Conservation (phyloP, 2,797 vertebrate species). For the Philypnodon macrostomus region DNA sequence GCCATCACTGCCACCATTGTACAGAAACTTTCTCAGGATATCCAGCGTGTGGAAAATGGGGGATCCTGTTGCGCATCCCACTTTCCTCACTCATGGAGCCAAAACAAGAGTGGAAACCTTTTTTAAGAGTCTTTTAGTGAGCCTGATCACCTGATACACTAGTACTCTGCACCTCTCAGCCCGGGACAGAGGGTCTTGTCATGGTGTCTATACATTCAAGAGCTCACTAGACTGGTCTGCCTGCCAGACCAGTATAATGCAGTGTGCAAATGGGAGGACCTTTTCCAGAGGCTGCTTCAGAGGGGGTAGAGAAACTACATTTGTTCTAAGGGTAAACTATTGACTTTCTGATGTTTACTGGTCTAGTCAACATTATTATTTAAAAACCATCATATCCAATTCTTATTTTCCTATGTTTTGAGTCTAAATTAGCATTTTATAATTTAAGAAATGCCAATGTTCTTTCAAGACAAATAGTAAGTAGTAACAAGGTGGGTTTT, state of each 20-base stretch:
- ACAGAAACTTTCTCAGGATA: conserved; percentile 78
- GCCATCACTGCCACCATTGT: conserved; percentile 81
- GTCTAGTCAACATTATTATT: too few relatives aligned
- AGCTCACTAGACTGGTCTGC: conserved; percentile 52
- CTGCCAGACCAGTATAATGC: conserved; percentile 56
- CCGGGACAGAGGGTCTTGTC: conserved; percentile 65
- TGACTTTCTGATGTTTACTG: too few relatives aligned
- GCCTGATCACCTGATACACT: conserved; percentile 73
- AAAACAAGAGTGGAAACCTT: conserved; percentile 64
- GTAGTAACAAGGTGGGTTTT: too few relatives aligned
- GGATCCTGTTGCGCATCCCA: conserved; percentile 70
- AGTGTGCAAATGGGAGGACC: conserved; percentile 46
- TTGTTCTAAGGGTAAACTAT: too few relatives aligned
- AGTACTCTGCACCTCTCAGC: conserved; percentile 52
- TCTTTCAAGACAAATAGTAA: too few relatives aligned
- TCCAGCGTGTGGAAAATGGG: conserved; percentile 72
- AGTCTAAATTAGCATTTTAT: too few relatives aligned
- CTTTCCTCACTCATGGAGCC: conserved; percentile 56
- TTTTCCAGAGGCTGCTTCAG: too few relatives aligned
- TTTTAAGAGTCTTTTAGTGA: conserved; percentile 68
- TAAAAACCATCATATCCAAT: too few relatives aligned
- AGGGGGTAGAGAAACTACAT: too few relatives aligned
- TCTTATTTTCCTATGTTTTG: too few relatives aligned
- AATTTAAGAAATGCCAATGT: too few relatives aligned
- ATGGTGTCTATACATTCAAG: conserved; percentile 45